Conservation (phyloP, 2,797 vertebrate genomes). For the Crenuchus spilurus region DNA sequence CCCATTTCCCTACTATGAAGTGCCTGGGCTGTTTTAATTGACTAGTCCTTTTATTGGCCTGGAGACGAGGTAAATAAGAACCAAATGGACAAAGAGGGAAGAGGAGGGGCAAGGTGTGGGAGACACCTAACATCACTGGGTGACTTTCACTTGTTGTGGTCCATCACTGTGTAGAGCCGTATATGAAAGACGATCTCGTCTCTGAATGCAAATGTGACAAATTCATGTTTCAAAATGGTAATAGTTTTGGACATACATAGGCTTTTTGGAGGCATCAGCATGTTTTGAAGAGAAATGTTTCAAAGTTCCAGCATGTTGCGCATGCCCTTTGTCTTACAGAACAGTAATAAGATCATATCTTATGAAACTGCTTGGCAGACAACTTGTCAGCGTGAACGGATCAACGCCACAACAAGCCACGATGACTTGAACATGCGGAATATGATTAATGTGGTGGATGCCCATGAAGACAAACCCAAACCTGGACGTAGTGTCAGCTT, state of each 20-base stretch:
- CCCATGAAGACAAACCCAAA: slow-evolving; percentile 49
- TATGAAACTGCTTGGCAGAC: slow-evolving; percentile 43
- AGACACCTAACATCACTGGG: slow-evolving; percentile 4
- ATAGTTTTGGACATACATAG: slow-evolving; percentile 33
- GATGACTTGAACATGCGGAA: slow-evolving; percentile 46
- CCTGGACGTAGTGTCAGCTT: slow-evolving; percentile 65
- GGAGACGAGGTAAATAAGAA: slow-evolving; percentile 76
- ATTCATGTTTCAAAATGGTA: slow-evolving; percentile 31
- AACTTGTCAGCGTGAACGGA: slow-evolving; percentile 43
- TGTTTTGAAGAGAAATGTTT: slow-evolving; percentile 39
- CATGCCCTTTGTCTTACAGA: slow-evolving; percentile 23
- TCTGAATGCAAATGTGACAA: slow-evolving; percentile 29
- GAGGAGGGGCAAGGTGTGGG: slow-evolving; percentile 6
- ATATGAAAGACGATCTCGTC: slow-evolving; percentile 25
- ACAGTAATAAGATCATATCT: slow-evolving; percentile 42
- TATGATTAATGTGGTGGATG: slow-evolving; percentile 45
- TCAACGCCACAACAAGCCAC: slow-evolving; percentile 12
- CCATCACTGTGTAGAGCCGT: slow-evolving; percentile 1
- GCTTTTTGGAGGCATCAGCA: slow-evolving; percentile 42
- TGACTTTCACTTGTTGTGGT: slow-evolving; percentile 13
- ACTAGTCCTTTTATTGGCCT: slow-evolving; percentile 76
- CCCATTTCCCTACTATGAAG: slow-evolving; percentile 77
- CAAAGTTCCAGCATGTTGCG: slow-evolving; percentile 24
- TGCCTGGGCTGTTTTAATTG: slow-evolving; percentile 76
- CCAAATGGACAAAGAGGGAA: slow-evolving; percentile 67